phyloP scores from a whole-genome alignment of 2,888 invertebrate genomes.

The Stenodera caucasica region DNA sequence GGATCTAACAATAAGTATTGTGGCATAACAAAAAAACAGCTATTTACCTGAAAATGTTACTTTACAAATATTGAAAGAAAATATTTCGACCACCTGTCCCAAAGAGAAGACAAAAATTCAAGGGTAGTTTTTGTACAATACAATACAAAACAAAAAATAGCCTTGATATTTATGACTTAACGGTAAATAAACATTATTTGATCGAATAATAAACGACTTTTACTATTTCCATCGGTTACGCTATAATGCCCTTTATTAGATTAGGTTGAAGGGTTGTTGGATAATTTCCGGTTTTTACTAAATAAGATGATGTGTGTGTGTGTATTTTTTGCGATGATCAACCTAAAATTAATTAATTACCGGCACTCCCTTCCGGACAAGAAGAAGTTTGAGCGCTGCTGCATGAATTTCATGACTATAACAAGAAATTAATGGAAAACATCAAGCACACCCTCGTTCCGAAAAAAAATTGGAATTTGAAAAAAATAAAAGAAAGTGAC shows the following conservation, averaged over 20 bases:
- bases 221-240: too few relatives aligned
- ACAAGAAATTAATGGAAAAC: slow-evolving; percentile 7
- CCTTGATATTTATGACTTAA: slow-evolving; percentile 1
- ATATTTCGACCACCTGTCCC: background rate
- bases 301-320: background rate
- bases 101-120: background rate
- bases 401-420: slow-evolving; percentile 5
- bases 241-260: background rate
- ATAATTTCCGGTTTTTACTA: background rate
- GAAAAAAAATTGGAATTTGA: background rate
- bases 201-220: too few relatives aligned
- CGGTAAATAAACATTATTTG: background rate
- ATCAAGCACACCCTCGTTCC: background rate
- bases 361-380: background rate
- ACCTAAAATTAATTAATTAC: slow-evolving; percentile 5
- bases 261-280: background rate
- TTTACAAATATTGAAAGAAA: background rate
- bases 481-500: background rate
- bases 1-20: background rate
- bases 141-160: too few relatives aligned
- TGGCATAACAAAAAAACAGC: background rate
- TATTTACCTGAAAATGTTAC: slow-evolving; percentile 4
- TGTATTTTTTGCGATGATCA: background rate
- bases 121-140: background rate
- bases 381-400: background rate